Evolutionary conservation across 2,888 invertebrate genomes (phyloP), one percentile per base, ranked within the genome.

Genomic region (Apotomis betuletana): DNA sequence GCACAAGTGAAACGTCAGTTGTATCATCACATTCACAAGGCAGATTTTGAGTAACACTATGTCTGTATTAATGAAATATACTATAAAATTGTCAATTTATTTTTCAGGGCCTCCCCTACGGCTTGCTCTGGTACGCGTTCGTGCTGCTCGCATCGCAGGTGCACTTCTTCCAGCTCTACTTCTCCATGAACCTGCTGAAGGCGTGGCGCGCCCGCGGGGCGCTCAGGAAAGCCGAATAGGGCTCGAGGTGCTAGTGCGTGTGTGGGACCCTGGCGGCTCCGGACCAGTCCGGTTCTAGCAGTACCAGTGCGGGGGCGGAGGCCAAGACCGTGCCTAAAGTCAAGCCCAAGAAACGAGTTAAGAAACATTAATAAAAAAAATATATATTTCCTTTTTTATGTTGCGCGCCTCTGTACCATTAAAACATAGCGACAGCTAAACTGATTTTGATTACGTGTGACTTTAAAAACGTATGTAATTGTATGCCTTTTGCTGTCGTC

Each of bases 91-190:
- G 41, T 51, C 60, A 67, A 27, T 27, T 55, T 69, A 55, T 2
- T 74, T 88, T 95, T 74, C 92, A 98, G 97, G 97, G 96, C 13
- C 96, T 97, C 86, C 98, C 99, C 0, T 97, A 98, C 84, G 98
- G 98, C 13, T 93, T 98, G 41, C 94, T 99, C 74, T 98, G 98
- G 98, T 98, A 97, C 87, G 96, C 96, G 74, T 99, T 98, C 89
- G 95, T 98, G 75, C 92, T 97, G 60, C 91, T 97, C 10, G 97
- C 97, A 5, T 94, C 97, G 55, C 99, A 99, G 94, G 96, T 99
- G 67, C 98, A 98, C 87, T 94, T 95, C 76, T 97, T 98, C 90
- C 97, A 98, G 67, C 86, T 98, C 52, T 96, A 96, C 87, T 98
- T 98, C 89, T 96, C 97, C 10, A 96, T 95, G 92, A 97, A 96